A percentile compares a stretch with the other conserved stretches of the same genome.
These are phyloP conservation scores for Menidia beryllina DNA, from an alignment of 2,113 vertebrate species.

Conservation along the genomic window DNA sequence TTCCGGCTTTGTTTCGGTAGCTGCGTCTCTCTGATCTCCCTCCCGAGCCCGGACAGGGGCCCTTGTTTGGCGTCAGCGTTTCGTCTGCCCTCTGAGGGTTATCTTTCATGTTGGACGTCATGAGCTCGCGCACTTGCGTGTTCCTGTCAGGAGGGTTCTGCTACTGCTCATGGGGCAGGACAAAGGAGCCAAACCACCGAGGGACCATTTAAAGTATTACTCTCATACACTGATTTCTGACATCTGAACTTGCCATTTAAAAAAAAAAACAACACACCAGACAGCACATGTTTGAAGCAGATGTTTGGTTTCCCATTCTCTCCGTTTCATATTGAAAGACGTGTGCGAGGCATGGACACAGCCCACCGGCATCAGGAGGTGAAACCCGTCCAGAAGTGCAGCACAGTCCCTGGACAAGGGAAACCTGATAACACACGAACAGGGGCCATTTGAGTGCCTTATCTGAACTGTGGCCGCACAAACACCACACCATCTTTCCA, in stretches of 20 bases:
- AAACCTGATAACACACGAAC: too few species aligned
- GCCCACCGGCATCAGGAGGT: too few species aligned
- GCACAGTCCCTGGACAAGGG: too few species aligned
- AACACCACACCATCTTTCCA: too few species aligned
- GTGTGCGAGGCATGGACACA: too few species aligned
- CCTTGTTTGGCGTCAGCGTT: constrained; percentile 39
- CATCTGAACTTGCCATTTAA: neutral
- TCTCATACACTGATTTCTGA: constrained; percentile 19
- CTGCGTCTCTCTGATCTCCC: constrained; percentile 46
- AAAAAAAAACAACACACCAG: too few species aligned
- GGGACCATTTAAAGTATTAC: constrained; percentile 25
- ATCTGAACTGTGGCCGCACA: too few species aligned
- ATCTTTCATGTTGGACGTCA: constrained; percentile 32
- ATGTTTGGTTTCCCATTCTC: too few species aligned
- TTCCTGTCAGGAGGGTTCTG: constrained; percentile 2
- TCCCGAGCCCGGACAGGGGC: constrained; percentile 16
- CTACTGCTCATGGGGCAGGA: neutral
- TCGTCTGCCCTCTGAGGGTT: constrained; percentile 46
- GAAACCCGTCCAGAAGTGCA: too few species aligned
- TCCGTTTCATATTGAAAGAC: too few species aligned
- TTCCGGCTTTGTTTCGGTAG: constrained; percentile 63
- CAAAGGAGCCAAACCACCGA: neutral
- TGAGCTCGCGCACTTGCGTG: constrained; percentile 16
- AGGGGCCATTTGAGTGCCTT: too few species aligned
- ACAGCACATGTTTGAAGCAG: too few species aligned